These are phyloP conservation scores for Phrynocephalus versicolor DNA, from an alignment of 2,113 vertebrate genomes.

Conservation along the genomic window DNA sequence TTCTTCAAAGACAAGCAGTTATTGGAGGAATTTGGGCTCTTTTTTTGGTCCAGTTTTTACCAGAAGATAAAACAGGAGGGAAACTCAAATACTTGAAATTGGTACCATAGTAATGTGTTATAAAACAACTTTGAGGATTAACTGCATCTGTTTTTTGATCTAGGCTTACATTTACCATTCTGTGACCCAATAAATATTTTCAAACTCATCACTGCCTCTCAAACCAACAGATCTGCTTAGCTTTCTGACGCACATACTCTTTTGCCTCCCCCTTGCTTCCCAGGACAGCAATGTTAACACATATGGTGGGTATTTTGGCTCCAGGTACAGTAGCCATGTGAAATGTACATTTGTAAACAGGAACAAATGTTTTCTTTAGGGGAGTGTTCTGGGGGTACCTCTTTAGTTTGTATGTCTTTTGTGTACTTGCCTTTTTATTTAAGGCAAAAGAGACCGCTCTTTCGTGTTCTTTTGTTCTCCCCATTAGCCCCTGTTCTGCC, in stretches of 20 bases:
- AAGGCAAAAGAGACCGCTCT: too few relatives aligned
- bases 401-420: too few relatives aligned
- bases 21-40: slow-evolving; percentile 6
- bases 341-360: not conserved
- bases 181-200: slow-evolving; percentile 10
- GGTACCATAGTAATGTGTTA: slow-evolving; percentile 53
- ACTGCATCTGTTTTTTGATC: slow-evolving; percentile 52
- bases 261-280: not conserved
- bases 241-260: not conserved
- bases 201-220: not conserved
- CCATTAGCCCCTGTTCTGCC: too few relatives aligned
- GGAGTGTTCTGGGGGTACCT: too few relatives aligned
- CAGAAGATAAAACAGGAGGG: slow-evolving; percentile 25
- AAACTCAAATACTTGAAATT: slow-evolving; percentile 52
- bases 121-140: slow-evolving; percentile 52
- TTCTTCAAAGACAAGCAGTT: slow-evolving; percentile 27
- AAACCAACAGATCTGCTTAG: not conserved
- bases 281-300: not conserved
- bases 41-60: slow-evolving; percentile 47
- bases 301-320: not conserved
- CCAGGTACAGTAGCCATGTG: not conserved
- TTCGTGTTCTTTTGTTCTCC: too few relatives aligned
- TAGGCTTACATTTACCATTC: slow-evolving; percentile 27
- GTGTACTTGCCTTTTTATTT: too few relatives aligned
- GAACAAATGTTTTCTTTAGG: not conserved